Percentiles rank a stretch among this genome's conserved stretches.
Evolutionary conservation across 1,140 invertebrate genomes (phyloP).

Genomic region (Hirudo medicinalis): DNA sequence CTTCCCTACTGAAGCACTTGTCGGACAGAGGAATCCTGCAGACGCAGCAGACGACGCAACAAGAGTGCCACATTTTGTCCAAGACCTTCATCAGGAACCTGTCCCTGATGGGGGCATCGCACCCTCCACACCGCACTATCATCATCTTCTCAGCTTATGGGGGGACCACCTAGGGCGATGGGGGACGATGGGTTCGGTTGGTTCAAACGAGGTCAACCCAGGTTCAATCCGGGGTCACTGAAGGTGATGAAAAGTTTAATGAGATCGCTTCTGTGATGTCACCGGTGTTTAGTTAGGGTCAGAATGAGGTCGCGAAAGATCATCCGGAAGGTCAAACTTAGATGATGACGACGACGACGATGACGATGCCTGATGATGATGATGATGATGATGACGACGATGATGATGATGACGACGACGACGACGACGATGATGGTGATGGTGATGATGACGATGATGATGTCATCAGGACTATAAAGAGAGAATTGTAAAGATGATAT

Average conservation of each 20-base stretch:
- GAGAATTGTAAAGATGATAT: too few species aligned
- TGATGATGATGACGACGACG: conserved; percentile 14
- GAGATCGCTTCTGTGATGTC: too few species aligned
- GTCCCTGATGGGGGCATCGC: conserved; percentile 80
- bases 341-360: neutral
- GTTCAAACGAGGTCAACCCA: too few species aligned
- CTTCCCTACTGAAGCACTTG: conserved; percentile 83
- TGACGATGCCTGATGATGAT: neutral
- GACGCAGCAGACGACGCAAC: conserved; percentile 80
- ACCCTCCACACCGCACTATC: conserved; percentile 58
- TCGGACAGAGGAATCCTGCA: conserved; percentile 73
- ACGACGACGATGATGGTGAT: conserved; percentile 13
- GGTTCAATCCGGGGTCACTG: too few species aligned
- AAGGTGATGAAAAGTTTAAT: too few species aligned
- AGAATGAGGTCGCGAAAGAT: too few species aligned
- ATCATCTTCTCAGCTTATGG: too few species aligned
- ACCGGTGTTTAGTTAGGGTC: too few species aligned
- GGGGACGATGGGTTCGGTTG: too few species aligned
- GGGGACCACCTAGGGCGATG: too few species aligned
- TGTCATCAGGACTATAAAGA: neutral
- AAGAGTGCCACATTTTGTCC: conserved; percentile 72
- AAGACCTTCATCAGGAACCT: conserved; percentile 76
- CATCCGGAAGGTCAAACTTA: too few species aligned
- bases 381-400: neutral
- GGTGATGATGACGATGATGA: conserved; percentile 8